Evolutionary conservation across 2,888 invertebrate species (phyloP).

Genomic region (Ichneumon xanthorius): DNA sequence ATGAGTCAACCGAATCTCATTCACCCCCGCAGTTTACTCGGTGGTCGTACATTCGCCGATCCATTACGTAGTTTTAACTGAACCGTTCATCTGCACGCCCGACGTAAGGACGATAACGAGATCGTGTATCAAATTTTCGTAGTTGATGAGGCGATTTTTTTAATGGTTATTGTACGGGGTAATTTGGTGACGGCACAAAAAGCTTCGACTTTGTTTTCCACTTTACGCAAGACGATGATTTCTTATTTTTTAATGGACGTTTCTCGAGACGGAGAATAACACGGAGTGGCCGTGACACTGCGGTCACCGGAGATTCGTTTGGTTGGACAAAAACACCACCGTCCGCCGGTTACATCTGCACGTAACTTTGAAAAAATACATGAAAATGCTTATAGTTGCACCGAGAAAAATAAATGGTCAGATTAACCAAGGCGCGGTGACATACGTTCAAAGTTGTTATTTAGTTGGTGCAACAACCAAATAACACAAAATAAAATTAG

Average conservation of each 20-base stretch:
- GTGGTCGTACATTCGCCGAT: slow-evolving; percentile 15
- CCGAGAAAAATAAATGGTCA: too few species aligned
- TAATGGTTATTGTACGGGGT: background rate
- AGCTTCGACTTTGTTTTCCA: background rate
- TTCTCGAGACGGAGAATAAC: background rate
- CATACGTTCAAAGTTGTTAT: too few species aligned
- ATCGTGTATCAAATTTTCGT: background rate
- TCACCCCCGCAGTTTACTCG: background rate
- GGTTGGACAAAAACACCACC: background rate
- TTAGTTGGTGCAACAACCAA: too few species aligned
- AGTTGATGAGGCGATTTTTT: too few species aligned
- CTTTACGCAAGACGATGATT: background rate
- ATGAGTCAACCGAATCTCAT: background rate
- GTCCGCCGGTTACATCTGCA: background rate
- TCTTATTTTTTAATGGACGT: background rate
- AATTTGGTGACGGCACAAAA: slow-evolving; percentile 1
- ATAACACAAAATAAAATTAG: too few species aligned
- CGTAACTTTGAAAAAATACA: background rate
- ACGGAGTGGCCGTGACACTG: background rate
- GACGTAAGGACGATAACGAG: background rate
- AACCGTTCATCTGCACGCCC: background rate
- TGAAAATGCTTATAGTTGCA: background rate
- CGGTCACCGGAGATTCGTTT: background rate
- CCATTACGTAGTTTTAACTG: background rate
- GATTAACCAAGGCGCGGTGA: too few species aligned